phyloP scores from a whole-genome alignment of 2,888 invertebrate genomes.

The Yponomeuta cagnagella region DNA sequence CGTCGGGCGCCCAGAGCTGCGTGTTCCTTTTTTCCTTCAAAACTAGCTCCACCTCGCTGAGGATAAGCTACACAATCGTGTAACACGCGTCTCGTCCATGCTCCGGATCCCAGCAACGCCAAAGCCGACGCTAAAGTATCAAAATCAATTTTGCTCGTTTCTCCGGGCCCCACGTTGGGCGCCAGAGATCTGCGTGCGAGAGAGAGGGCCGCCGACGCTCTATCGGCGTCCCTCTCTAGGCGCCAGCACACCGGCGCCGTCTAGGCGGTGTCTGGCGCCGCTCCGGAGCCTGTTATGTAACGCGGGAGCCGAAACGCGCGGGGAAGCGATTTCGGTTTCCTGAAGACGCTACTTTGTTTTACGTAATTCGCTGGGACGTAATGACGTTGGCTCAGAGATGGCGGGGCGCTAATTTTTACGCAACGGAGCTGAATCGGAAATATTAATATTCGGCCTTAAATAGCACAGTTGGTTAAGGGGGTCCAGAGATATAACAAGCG shows the following conservation, averaged over 20 bases:
- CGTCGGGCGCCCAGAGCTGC: conserved; percentile 11
- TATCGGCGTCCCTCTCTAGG: conserved; percentile 40
- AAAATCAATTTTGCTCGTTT: conserved; percentile 5
- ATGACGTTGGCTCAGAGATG: too few relatives aligned
- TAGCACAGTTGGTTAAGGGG: too few relatives aligned
- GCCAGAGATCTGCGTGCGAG: conserved; percentile 39
- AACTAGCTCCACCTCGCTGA: background rate
- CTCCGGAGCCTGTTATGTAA: conserved; percentile 60
- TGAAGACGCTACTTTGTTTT: background rate
- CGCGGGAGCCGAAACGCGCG: background rate
- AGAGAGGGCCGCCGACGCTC: conserved; percentile 20
- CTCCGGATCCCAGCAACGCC: background rate
- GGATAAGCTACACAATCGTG: background rate
- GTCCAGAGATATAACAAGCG: too few relatives aligned
- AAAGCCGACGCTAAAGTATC: background rate
- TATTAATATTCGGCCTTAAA: too few relatives aligned
- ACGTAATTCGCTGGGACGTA: background rate
- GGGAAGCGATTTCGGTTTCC: background rate
- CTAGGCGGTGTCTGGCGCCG: conserved; percentile 52
- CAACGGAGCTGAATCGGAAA: too few relatives aligned
- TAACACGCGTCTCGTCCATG: background rate
- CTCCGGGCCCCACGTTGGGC: conserved; percentile 45
- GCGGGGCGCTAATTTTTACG: too few relatives aligned
- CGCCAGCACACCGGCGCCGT: conserved; percentile 77
- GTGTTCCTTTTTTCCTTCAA: background rate